phyloP scores from a whole-genome alignment of 2,797 vertebrate species.

The Pseudocheirus occidentalis region DNA sequence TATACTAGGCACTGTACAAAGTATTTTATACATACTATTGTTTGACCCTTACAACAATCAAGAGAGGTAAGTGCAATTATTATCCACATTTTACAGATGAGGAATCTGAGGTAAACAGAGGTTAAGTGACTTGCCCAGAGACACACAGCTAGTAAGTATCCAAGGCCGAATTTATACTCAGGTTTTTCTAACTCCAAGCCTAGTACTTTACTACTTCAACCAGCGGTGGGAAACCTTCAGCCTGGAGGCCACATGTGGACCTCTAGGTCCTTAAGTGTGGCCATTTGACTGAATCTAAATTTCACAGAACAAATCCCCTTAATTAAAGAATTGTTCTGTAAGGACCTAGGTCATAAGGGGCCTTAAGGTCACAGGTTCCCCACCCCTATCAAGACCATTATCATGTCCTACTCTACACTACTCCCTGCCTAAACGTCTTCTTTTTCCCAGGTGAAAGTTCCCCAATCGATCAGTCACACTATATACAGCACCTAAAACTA shows the following conservation, averaged over 20 bases:
- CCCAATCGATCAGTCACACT: background rate
- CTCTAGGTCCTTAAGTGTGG: too few relatives aligned
- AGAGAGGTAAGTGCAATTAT: background rate
- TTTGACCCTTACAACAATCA: background rate
- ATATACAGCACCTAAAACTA: background rate
- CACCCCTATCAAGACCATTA: too few relatives aligned
- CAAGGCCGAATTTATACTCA: background rate
- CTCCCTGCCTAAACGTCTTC: background rate
- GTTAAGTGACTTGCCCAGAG: background rate
- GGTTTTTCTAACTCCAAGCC: background rate
- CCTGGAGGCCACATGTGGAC: too few relatives aligned
- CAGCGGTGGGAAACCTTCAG: too few relatives aligned
- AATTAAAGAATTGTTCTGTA: too few relatives aligned
- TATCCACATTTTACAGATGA: background rate
- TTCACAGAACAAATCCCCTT: too few relatives aligned
- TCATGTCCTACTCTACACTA: background rate
- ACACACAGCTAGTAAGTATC: background rate
- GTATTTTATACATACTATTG: background rate
- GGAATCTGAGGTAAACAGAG: background rate
- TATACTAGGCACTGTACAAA: background rate
- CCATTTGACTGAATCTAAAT: too few relatives aligned
- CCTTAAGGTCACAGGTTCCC: too few relatives aligned
- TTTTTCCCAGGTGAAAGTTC: background rate
- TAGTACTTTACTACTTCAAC: background rate
- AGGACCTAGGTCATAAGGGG: too few relatives aligned